Conservation (phyloP, 2,797 vertebrate species). For the Gephyroberyx darwinii region DNA sequence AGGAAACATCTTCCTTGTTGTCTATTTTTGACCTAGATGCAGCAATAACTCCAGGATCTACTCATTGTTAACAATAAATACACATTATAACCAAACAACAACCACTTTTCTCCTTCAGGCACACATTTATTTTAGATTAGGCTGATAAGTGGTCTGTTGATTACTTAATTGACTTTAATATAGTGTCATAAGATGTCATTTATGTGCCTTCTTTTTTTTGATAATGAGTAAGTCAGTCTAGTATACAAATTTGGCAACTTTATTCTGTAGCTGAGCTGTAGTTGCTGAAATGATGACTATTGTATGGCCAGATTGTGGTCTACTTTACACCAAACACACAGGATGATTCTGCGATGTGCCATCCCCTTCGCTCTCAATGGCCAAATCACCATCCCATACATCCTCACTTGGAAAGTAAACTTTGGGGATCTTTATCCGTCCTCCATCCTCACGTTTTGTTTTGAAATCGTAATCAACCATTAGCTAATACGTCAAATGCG, state of each 20-base stretch:
- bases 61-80: slow-evolving; percentile 52
- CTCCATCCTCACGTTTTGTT: no score
- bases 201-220: no score
- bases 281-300: slow-evolving; percentile 1
- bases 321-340: slow-evolving; percentile 28
- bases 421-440: no score
- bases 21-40: slow-evolving; percentile 77
- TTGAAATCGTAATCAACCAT: no score
- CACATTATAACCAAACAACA: slow-evolving; percentile 45
- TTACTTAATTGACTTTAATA: slow-evolving; percentile 50
- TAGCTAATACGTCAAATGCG: no score
- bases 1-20: slow-evolving; percentile 70
- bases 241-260: no score
- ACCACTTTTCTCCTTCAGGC: slow-evolving; percentile 39
- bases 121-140: slow-evolving; percentile 48
- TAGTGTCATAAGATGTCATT: slow-evolving; percentile 28
- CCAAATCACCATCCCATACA: no score
- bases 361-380: no score
- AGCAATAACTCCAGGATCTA: slow-evolving; percentile 68
- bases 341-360: neutral
- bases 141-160: slow-evolving; percentile 10
- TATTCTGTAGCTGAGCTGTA: neutral
- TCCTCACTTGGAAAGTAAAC: no score
- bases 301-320: slow-evolving; percentile 7
- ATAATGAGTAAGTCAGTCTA: no score